These are phyloP conservation scores for Leucania comma DNA, from an alignment of 2,888 invertebrate species.

Conservation along the genomic window DNA sequence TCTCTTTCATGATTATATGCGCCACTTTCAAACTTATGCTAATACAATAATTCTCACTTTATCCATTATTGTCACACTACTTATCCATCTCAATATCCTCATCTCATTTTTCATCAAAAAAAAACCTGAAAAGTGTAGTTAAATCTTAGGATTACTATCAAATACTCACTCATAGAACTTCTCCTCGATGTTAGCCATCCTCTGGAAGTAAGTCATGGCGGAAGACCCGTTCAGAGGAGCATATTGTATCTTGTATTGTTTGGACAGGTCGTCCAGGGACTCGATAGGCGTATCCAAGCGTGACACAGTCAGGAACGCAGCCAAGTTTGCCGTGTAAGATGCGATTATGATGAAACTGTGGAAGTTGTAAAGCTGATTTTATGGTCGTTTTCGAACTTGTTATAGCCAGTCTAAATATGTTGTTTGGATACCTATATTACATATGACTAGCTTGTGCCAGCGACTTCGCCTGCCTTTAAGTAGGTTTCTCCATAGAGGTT, in stretches of 20 bases:
- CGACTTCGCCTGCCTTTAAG: too few relatives aligned
- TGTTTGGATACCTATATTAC: too few relatives aligned
- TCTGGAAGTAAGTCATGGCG: conserved; percentile 97
- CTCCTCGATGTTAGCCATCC: conserved; percentile 98
- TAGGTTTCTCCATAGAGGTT: too few relatives aligned
- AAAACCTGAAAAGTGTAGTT: background rate
- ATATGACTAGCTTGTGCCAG: too few relatives aligned
- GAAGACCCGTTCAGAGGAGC: conserved; percentile 97
- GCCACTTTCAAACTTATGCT: too few relatives aligned
- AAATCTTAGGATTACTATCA: background rate
- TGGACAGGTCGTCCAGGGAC: conserved; percentile 97
- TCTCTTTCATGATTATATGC: too few relatives aligned
- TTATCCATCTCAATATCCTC: too few relatives aligned
- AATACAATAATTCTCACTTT: too few relatives aligned
- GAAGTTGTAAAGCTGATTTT: background rate
- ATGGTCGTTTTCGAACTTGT: background rate
- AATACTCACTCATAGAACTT: conserved; percentile 97
- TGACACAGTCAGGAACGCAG: conserved; percentile 98
- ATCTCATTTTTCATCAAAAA: too few relatives aligned
- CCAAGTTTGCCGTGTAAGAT: conserved; percentile 99
- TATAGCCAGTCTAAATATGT: too few relatives aligned
- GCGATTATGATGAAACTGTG: conserved; percentile 98
- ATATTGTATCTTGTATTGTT: conserved; percentile 98
- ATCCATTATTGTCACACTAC: too few relatives aligned
- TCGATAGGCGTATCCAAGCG: conserved; percentile 98